phyloP scores from a whole-genome alignment of 2,797 vertebrate species.

The Sebastes goodei region DNA sequence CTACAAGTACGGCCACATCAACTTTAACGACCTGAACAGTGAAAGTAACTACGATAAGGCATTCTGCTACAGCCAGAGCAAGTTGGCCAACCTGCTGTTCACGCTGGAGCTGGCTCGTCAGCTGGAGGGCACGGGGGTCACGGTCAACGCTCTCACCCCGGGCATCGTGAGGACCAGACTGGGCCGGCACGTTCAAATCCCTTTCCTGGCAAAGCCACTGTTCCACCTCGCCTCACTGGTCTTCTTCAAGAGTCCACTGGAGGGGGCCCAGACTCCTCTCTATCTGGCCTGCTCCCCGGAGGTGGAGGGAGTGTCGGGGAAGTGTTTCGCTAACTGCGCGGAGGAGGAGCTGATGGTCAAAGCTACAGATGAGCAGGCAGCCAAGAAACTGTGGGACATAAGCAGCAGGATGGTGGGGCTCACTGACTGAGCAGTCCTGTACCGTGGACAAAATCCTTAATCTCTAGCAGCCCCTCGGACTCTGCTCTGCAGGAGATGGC shows the following conservation, averaged over 20 bases:
- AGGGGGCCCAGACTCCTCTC: slow-evolving; percentile 92
- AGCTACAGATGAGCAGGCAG: slow-evolving; percentile 87
- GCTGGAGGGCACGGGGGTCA: slow-evolving; percentile 88
- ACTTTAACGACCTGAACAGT: slow-evolving; percentile 94
- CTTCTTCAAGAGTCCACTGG: slow-evolving; percentile 92
- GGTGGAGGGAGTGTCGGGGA: slow-evolving; percentile 89
- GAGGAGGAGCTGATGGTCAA: slow-evolving; percentile 89
- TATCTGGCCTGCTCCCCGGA: slow-evolving; percentile 91
- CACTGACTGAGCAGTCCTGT: slow-evolving; percentile 71
- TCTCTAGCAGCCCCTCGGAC: slow-evolving; percentile 3
- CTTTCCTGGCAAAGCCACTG: slow-evolving; percentile 88
- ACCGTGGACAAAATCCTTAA: slow-evolving; percentile 15
- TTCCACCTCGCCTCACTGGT: slow-evolving; percentile 88
- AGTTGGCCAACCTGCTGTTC: slow-evolving; percentile 94
- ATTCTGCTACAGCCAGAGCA: slow-evolving; percentile 94
- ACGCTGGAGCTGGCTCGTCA: slow-evolving; percentile 86
- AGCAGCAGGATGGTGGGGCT: slow-evolving; percentile 93
- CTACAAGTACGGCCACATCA: slow-evolving; percentile 93
- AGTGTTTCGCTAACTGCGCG: slow-evolving; percentile 92
- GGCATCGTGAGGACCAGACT: slow-evolving; percentile 93
- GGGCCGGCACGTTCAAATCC: slow-evolving; percentile 89
- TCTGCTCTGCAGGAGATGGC: neutral
- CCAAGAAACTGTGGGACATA: slow-evolving; percentile 91
- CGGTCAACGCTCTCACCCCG: slow-evolving; percentile 91
- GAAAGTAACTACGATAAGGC: slow-evolving; percentile 89